Evolutionary conservation across 1,140 invertebrate genomes (phyloP), one percentile per base, ranked within the genome.

Genomic region (Aphidius gifuensis): DNA sequence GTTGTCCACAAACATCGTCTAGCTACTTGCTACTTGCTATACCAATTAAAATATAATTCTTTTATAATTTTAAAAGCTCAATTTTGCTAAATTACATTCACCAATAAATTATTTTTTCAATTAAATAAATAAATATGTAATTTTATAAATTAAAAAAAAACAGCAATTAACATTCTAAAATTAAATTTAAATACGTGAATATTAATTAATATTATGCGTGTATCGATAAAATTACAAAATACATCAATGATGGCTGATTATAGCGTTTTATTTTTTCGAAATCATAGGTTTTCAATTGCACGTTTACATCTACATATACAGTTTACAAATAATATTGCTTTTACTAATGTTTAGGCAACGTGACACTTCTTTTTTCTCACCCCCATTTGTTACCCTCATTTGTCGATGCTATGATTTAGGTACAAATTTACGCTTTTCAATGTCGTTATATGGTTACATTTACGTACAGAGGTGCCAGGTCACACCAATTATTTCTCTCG

Each of bases 191-290:
- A 53, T 39, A 39, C 50, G 65, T 72, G 61, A 70, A 73, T 68
- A 68, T 73, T 73, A 71, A 70, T 71, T 73, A 71, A 66, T 65
- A 65, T 71, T 71, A 73, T 70, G 70, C 2, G 60, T 53, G 57
- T 61, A 42, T 61, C 61, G 48, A 59, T 48, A 46, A 50, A 1
- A 40, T 49, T 39, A 7, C 46, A 11, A 1, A 16, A 56, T 58
- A 64, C 50, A 53, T 32, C 23, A 65, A 67, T 66, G 68, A 67
- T 62, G 58, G 60, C 69, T 70, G 68, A 71, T 72, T 71, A 72
- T 68, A 45, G 42, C 42, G 5, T 45, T 23, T 58, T 48, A 7
- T 8, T 6, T 39, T 39, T 7, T 23, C 16, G 44, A 9, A 21
- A 8, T 16, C 39, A 57, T n/a, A 38, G 47, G 11, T 11, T 48